A percentile compares a stretch with the other conserved stretches of the same genome.
Conservation (phyloP, 2,797 vertebrate species). For the Podargus strigoides region DNA sequence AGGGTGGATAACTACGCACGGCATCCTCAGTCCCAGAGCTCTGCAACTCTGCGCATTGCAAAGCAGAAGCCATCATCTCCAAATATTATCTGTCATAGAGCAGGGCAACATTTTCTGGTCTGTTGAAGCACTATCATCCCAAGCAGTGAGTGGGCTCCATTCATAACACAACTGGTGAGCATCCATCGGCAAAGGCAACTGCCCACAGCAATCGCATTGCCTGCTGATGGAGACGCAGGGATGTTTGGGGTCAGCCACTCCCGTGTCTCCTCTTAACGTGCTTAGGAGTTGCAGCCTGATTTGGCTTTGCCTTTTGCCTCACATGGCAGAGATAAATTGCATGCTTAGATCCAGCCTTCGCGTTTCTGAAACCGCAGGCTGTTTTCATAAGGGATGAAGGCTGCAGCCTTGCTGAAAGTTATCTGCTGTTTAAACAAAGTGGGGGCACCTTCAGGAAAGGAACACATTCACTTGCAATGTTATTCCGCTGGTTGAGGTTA, state of each 20-base stretch:
- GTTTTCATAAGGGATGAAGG: neutral
- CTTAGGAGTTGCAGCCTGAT: neutral
- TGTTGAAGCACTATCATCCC: neutral
- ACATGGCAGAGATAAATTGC: neutral
- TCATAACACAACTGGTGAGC: neutral
- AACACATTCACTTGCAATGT: neutral
- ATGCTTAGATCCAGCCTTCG: neutral
- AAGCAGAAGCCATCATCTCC: neutral
- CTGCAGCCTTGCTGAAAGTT: neutral
- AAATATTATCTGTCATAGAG: neutral
- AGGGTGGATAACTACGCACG: neutral
- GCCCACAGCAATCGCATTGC: fast-evolving
- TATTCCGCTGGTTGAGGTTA: neutral
- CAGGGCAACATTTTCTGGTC: neutral
- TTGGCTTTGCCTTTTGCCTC: neutral
- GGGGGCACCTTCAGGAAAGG: neutral
- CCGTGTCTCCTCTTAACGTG: neutral
- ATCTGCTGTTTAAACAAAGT: neutral
- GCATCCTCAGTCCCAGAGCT: neutral
- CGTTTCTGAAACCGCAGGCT: neutral
- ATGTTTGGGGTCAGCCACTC: neutral
- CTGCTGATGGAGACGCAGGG: neutral
- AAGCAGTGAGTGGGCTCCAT: neutral
- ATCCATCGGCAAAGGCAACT: neutral
- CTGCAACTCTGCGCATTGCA: neutral